phyloP scores from a whole-genome alignment of 2,113 vertebrate genomes.

The Sprattus sprattus region DNA sequence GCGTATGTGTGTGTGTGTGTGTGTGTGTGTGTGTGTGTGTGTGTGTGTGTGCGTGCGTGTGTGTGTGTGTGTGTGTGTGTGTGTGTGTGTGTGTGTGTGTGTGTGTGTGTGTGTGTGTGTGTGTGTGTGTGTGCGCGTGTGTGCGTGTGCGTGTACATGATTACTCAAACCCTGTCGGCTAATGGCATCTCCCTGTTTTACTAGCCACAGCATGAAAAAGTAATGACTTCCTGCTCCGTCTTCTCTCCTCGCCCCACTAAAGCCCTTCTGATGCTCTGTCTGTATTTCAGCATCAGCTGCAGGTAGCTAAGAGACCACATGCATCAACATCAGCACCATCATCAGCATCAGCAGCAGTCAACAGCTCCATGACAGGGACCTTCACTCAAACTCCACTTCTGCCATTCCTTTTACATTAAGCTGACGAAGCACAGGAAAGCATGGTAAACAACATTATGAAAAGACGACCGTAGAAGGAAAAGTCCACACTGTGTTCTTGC shows the following conservation, averaged over 20 bases:
- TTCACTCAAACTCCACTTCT: no score
- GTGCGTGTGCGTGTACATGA: background rate
- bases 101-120: background rate
- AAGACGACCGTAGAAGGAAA: background rate
- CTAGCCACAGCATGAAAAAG: slow-evolving; percentile 42
- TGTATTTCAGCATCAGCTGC: background rate
- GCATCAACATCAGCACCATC: background rate
- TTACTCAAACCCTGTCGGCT: slow-evolving; percentile 48
- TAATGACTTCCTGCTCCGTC: slow-evolving; percentile 38
- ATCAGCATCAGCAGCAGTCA: background rate
- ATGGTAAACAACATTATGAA: background rate
- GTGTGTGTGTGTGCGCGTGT: background rate
- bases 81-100: background rate
- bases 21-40: background rate
- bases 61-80: background rate
- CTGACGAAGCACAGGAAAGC: no score
- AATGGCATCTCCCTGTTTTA: slow-evolving; percentile 46
- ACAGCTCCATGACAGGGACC: background rate
- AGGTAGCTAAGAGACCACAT: background rate
- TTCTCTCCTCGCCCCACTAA: background rate
- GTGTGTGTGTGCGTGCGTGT: background rate
- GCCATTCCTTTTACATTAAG: no score
- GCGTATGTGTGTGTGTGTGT: background rate
- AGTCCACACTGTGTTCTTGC: background rate
- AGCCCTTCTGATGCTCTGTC: background rate